phyloP scores from a whole-genome alignment of 2,888 invertebrate genomes.

The Nomada lathburiana region DNA sequence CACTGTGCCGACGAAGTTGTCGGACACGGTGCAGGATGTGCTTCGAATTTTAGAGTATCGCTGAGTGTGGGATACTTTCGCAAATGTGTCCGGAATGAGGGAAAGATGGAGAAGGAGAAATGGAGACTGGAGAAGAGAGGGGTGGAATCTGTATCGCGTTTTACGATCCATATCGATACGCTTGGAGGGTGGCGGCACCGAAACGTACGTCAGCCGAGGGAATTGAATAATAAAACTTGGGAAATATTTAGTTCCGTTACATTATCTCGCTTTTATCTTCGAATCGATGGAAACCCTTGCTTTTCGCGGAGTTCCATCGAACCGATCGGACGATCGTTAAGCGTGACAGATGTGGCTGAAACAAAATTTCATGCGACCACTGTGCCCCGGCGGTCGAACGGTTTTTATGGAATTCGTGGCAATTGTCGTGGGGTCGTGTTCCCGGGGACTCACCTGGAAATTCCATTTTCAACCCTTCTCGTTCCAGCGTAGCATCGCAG shows the following conservation, averaged over 20 bases:
- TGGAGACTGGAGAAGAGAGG: background rate
- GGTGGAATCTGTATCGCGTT: slow-evolving; percentile 34
- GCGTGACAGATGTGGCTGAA: slow-evolving; percentile 9
- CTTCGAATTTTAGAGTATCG: slow-evolving; percentile 59
- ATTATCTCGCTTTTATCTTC: slow-evolving; percentile 38
- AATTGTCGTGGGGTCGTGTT: background rate
- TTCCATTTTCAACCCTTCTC: background rate
- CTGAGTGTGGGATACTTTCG: slow-evolving; percentile 39
- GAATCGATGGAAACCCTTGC: background rate
- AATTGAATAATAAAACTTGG: slow-evolving; percentile 44
- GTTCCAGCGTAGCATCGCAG: background rate
- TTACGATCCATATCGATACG: slow-evolving; percentile 48
- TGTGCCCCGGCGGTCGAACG: background rate
- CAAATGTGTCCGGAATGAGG: slow-evolving; percentile 16
- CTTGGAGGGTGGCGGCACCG: background rate
- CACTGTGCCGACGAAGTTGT: slow-evolving; percentile 61
- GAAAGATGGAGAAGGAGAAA: background rate
- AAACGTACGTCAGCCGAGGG: slow-evolving; percentile 15
- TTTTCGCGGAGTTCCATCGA: background rate
- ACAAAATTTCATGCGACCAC: background rate
- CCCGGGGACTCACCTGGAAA: background rate
- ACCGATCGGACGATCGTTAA: slow-evolving; percentile 6
- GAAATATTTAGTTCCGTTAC: slow-evolving; percentile 50
- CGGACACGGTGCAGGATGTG: slow-evolving; percentile 53
- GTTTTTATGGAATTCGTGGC: background rate